A percentile compares a stretch with the other conserved stretches of the same genome.
These are phyloP conservation scores for Monochamus alternatus DNA, from an alignment of 2,888 invertebrate genomes.

Conservation along the genomic window DNA sequence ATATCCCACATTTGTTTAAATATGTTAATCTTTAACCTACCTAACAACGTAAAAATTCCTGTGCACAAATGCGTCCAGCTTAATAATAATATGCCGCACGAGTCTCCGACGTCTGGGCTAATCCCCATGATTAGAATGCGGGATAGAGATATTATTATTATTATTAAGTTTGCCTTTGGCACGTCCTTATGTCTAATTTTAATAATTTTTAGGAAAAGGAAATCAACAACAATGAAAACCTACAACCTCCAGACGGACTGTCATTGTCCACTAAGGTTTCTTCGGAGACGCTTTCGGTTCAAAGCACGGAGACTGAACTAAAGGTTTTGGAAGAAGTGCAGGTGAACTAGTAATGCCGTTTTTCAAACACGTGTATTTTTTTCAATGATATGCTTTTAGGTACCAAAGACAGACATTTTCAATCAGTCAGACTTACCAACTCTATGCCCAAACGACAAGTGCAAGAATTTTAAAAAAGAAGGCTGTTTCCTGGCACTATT, in stretches of 20 bases:
- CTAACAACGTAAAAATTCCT: no score
- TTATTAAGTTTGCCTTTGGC: no score
- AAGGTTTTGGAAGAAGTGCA: not conserved
- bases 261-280: not conserved
- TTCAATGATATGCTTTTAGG: conserved; percentile 68
- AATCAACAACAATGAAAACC: conserved; percentile 63
- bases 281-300: not conserved
- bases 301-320: conserved; percentile 1
- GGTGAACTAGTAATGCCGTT: not conserved
- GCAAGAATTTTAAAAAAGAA: conserved; percentile 71
- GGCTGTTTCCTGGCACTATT: conserved; percentile 81
- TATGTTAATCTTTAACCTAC: no score
- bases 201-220: conserved; percentile 56
- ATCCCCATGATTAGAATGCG: no score
- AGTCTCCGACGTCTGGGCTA: no score
- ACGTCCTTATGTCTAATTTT: not conserved
- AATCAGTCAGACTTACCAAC: conserved; percentile 77
- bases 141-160: no score
- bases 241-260: conserved; percentile 34
- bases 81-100: no score
- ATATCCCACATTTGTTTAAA: no score
- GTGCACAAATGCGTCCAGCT: no score
- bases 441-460: conserved; percentile 74
- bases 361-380: no score
- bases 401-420: conserved; percentile 82